Percentiles rank a stretch among this genome's conserved stretches.
These are phyloP conservation scores for Scelioninae gen. 2 DNA, from an alignment of 2,888 invertebrate genomes.

Conservation along the genomic window DNA sequence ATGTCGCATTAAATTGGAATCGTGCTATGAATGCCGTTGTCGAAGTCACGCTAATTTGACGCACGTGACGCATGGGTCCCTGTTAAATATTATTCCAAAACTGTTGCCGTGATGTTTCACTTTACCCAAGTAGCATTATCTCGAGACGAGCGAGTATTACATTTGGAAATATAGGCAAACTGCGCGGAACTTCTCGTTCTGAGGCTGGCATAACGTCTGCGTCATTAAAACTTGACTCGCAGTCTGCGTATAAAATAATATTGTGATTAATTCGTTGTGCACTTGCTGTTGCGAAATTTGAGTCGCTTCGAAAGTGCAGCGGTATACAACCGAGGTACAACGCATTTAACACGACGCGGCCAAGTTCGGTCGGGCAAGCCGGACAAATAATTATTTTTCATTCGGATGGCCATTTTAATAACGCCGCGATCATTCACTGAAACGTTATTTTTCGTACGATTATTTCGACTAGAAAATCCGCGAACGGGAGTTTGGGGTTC, in stretches of 20 bases:
- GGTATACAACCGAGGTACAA: constrained; percentile 2
- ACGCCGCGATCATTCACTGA: too few species aligned
- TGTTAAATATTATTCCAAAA: constrained; percentile 58
- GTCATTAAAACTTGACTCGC: constrained; percentile 56
- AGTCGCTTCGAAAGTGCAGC: constrained; percentile 3
- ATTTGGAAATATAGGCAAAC: constrained; percentile 56
- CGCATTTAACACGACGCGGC: constrained; percentile 2
- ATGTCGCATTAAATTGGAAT: constrained; percentile 44
- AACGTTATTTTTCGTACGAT: too few species aligned
- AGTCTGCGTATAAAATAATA: constrained; percentile 45
- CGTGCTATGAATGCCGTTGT: constrained; percentile 54
- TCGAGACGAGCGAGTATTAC: constrained; percentile 54
- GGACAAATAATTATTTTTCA: too few species aligned
- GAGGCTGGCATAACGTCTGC: constrained; percentile 39
- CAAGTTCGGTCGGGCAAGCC: too few species aligned
- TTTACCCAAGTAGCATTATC: constrained; percentile 56
- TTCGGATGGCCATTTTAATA: too few species aligned
- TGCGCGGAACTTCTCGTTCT: constrained; percentile 38
- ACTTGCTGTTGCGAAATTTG: constrained; percentile 32
- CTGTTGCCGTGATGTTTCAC: constrained; percentile 54
- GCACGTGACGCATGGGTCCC: constrained; percentile 51
- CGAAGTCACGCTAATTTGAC: constrained; percentile 55
- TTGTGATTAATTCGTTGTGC: constrained; percentile 52
- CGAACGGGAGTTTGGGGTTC: too few species aligned
- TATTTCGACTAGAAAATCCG: too few species aligned